Conservation (phyloP, 2,888 invertebrate genomes). For the Torymus aiolomorphi region DNA sequence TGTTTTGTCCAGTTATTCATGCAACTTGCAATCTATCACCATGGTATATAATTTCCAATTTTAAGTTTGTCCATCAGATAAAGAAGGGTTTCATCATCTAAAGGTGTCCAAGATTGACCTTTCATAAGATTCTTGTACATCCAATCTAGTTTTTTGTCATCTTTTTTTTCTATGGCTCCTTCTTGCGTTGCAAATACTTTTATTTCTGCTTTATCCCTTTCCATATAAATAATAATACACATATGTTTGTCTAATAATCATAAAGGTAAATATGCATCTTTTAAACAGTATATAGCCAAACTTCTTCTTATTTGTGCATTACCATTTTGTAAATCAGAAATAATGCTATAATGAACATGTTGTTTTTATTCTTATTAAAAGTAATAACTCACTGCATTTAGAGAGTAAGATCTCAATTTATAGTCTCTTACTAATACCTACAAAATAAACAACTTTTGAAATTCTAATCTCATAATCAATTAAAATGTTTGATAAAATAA, state of each 20-base stretch:
- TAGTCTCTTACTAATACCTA: conserved; percentile 93
- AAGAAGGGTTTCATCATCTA: conserved; percentile 83
- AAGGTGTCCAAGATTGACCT: conserved; percentile 71
- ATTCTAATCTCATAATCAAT: too few species aligned
- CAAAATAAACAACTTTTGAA: too few species aligned
- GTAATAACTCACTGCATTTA: conserved; percentile 98
- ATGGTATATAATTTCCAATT: conserved; percentile 83
- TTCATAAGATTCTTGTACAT: conserved; percentile 53
- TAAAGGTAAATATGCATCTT: conserved; percentile 97
- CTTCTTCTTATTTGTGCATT: conserved; percentile 93
- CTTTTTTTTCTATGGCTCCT: too few species aligned
- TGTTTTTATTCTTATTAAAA: conserved; percentile 99
- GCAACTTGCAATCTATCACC: conserved; percentile 82
- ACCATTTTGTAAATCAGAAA: conserved; percentile 96
- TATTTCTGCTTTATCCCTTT: conserved; percentile 99
- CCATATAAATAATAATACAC: conserved; percentile 99
- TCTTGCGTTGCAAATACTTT: too few species aligned
- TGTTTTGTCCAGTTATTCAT: conserved; percentile 81
- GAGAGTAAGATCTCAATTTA: conserved; percentile 96
- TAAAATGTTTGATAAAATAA: too few species aligned
- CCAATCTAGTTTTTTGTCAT: too few species aligned
- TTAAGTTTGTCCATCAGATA: conserved; percentile 80
- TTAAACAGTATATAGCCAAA: conserved; percentile 97
- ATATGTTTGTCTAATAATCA: conserved; percentile 96
- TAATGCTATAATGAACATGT: conserved; percentile 99